phyloP scores from a whole-genome alignment of 2,888 invertebrate species.

The Tinea semifulvella region DNA sequence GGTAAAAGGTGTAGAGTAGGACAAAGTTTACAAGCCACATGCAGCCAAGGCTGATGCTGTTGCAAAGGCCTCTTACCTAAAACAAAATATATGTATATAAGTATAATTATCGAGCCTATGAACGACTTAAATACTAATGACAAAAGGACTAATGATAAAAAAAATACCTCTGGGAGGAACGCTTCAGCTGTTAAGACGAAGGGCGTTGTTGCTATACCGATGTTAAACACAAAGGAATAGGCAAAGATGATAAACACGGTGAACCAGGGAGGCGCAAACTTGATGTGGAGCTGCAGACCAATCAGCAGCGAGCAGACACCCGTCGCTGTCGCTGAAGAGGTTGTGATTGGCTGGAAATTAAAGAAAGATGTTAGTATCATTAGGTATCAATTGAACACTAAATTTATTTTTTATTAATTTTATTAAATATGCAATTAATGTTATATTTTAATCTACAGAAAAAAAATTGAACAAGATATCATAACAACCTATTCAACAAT shows the following conservation, averaged over 20 bases:
- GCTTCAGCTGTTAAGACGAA: constrained; percentile 47
- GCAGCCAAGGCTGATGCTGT: constrained; percentile 30
- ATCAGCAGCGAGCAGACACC: constrained; percentile 32
- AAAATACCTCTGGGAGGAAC: constrained; percentile 46
- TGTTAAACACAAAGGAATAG: constrained; percentile 38
- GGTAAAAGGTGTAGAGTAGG: constrained; percentile 39
- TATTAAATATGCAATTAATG: no score
- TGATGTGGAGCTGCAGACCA: constrained; percentile 32
- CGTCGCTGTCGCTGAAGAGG: constrained; percentile 26
- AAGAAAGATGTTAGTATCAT: constrained; percentile 2
- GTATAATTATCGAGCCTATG: no score
- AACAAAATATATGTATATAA: no score
- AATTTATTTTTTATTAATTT: no score
- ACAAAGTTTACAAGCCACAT: constrained; percentile 40
- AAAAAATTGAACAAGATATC: no score
- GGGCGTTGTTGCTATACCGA: constrained; percentile 45
- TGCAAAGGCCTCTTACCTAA: constrained; percentile 41
- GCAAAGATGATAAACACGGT: constrained; percentile 33
- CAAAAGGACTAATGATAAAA: no score
- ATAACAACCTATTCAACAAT: no score
- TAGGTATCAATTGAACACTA: no score
- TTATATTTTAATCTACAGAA: no score
- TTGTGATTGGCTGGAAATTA: constrained; percentile 30
- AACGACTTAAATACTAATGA: no score
- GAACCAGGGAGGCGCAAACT: constrained; percentile 38